phyloP scores from a whole-genome alignment of 1,140 invertebrate genomes.

The Hyphantria cunea region DNA sequence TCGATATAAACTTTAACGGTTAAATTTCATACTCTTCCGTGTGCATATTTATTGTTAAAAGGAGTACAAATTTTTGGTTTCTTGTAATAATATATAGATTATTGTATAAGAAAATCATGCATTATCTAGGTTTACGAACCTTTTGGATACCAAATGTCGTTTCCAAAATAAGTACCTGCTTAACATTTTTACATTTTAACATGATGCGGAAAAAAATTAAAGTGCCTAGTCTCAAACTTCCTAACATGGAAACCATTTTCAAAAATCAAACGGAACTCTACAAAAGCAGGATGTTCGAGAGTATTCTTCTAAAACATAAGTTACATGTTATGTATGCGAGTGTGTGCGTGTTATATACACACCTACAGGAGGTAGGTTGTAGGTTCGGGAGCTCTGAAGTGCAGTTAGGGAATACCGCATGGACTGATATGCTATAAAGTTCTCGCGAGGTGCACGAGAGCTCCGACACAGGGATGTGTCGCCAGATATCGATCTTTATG shows the following conservation, averaged over 20 bases:
- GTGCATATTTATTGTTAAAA: no score
- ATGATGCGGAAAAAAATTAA: no score
- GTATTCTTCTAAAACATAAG: slow-evolving; percentile 44
- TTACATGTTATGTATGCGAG: slow-evolving; percentile 51
- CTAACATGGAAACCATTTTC: background rate
- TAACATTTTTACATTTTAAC: no score
- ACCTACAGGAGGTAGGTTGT: slow-evolving; percentile 13
- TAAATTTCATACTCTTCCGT: no score
- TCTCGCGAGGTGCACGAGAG: slow-evolving; percentile 37
- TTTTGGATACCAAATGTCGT: no score
- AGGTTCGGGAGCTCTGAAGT: slow-evolving; percentile 68
- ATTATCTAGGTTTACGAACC: no score
- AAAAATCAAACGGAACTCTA: background rate
- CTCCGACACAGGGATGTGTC: slow-evolving; percentile 32
- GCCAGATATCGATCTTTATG: slow-evolving; percentile 33
- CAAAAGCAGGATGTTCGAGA: background rate
- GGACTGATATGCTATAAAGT: slow-evolving; percentile 77
- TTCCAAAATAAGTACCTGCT: no score
- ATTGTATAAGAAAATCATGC: no score
- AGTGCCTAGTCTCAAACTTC: no score
- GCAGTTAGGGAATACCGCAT: slow-evolving; percentile 80
- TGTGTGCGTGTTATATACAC: slow-evolving; percentile 31
- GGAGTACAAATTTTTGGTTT: no score
- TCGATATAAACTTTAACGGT: no score
- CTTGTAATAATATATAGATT: no score